phyloP scores from a whole-genome alignment of 2,888 invertebrate genomes.

The Leucophenga maculata region DNA sequence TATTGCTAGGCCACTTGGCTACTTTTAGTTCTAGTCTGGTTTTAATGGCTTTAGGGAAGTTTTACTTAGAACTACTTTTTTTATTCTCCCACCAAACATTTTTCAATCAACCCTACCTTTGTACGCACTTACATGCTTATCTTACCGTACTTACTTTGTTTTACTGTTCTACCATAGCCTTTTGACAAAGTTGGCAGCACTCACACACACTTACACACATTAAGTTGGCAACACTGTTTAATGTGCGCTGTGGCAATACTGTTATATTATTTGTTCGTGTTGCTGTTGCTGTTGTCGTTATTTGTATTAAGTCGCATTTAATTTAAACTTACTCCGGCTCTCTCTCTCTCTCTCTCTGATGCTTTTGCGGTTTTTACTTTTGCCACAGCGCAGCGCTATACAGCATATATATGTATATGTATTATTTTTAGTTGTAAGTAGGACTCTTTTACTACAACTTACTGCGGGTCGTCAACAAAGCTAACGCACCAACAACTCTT shows the following conservation, averaged over 20 bases:
- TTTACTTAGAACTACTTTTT: not conserved
- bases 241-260: not conserved
- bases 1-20: too few relatives aligned
- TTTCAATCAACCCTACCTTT: not conserved
- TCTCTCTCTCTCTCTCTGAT: too few relatives aligned
- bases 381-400: not conserved
- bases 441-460: slow-evolving; percentile 2
- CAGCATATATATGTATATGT: not conserved
- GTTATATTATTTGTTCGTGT: not conserved
- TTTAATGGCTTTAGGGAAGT: too few relatives aligned
- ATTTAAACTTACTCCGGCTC: slow-evolving; percentile 25
- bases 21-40: too few relatives aligned
- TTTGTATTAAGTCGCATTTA: slow-evolving; percentile 29
- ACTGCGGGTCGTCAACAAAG: slow-evolving; percentile 20
- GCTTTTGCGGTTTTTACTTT: slow-evolving; percentile 16
- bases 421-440: not conserved
- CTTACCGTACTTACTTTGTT: too few relatives aligned
- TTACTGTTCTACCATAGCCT: not conserved
- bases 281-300: slow-evolving; percentile 14
- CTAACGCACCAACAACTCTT: slow-evolving; percentile 52
- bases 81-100: too few relatives aligned
- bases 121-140: too few relatives aligned
- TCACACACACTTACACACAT: not conserved
- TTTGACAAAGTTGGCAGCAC: slow-evolving; percentile 12
- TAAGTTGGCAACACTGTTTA: slow-evolving; percentile 11